Conservation (phyloP, 2,797 vertebrate species). For the Loris lydekkerianus region DNA sequence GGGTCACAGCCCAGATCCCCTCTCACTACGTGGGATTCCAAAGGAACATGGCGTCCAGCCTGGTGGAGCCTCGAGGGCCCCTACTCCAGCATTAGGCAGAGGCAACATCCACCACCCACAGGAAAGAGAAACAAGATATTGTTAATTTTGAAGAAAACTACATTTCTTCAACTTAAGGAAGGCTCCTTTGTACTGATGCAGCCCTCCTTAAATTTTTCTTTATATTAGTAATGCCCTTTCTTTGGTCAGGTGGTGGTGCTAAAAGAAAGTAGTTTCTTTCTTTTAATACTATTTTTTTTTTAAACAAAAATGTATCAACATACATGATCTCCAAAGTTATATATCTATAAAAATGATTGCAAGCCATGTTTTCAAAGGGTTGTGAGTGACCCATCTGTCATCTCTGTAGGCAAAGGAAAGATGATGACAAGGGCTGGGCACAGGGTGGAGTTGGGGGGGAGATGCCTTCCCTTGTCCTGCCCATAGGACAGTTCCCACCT, state of each 20-base stretch:
- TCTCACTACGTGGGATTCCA: neutral
- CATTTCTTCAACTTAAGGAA: neutral
- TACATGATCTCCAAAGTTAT: neutral
- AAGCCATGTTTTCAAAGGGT: neutral
- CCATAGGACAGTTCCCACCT: neutral
- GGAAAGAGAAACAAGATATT: neutral
- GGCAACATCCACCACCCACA: too few relatives aligned
- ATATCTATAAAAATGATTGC: neutral
- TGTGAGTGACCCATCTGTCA: neutral
- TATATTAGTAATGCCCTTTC: neutral
- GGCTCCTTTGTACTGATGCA: neutral
- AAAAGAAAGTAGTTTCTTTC: neutral
- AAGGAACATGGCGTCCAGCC: rapidly evolving
- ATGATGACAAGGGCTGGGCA: neutral
- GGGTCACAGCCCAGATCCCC: neutral
- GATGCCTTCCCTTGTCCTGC: neutral
- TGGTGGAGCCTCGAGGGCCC: too few relatives aligned
- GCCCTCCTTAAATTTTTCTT: neutral
- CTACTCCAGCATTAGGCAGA: neutral
- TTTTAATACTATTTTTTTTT: neutral
- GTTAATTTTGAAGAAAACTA: neutral
- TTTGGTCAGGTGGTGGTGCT: neutral
- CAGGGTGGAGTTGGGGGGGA: rapidly evolving
- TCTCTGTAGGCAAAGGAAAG: neutral
- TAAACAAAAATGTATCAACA: neutral